phyloP scores from a whole-genome alignment of 2,888 invertebrate species.

The Bedellia somnulentella region DNA sequence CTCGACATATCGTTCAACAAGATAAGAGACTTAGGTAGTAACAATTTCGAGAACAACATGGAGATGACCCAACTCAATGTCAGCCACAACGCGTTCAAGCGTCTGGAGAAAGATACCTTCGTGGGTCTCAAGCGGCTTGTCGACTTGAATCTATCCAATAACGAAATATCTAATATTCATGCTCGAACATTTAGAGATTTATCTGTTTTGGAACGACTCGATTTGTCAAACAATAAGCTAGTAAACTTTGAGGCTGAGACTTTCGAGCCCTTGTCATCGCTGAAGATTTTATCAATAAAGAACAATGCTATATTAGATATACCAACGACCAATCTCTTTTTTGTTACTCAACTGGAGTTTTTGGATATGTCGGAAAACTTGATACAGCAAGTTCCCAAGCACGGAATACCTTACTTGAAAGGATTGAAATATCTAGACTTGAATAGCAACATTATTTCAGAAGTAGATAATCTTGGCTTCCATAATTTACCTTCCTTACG shows the following conservation, averaged over 20 bases:
- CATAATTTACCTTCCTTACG: conserved; percentile 73
- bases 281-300: conserved; percentile 73
- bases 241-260: conserved; percentile 72
- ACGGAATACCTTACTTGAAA: conserved; percentile 72
- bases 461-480: conserved; percentile 71
- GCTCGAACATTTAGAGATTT: conserved; percentile 78
- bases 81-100: conserved; percentile 73
- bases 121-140: conserved; percentile 70
- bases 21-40: conserved; percentile 76
- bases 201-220: conserved; percentile 70
- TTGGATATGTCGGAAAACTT: conserved; percentile 80
- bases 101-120: conserved; percentile 74
- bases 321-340: conserved; percentile 68
- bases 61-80: conserved; percentile 75
- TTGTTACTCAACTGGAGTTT: conserved; percentile 67
- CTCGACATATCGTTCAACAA: conserved; percentile 83
- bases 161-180: conserved; percentile 74
- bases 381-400: conserved; percentile 70
- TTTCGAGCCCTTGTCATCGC: conserved; percentile 68
- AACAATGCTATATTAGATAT: conserved; percentile 80
- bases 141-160: conserved; percentile 74
- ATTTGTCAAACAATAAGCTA: conserved; percentile 75
- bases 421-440: conserved; percentile 71
- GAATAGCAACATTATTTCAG: conserved; percentile 75
- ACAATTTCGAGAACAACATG: conserved; percentile 78